Evolutionary conservation across 2,113 vertebrate genomes (phyloP), one percentile per base, ranked within the genome.

Genomic region (Seriola dumerili): DNA sequence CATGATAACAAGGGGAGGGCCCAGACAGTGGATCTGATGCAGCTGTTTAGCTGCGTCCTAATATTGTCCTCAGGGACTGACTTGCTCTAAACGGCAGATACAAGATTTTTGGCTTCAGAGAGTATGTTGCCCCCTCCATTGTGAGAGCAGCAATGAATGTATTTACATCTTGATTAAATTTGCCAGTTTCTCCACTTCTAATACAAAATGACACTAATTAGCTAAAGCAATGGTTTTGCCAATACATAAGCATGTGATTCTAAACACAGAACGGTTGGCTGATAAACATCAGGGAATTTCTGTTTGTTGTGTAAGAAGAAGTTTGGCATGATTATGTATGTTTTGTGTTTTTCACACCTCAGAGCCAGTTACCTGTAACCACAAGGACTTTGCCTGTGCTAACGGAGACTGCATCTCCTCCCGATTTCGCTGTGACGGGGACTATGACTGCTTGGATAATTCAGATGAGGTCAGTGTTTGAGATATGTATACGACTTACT

Each of bases 361-460:
- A 99, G 98, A 97, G 85, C 97, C 97, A 65, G 96, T 99, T 62
- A 99, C 98, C 0, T 99, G 98, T 84, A 97, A 96, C 86, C 89
- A 97, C 92, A 99, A 99, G 92, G 98, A 99, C 73, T 97, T 99
- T 71, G 96, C 97, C 55, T 99, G 98, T 73, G 90, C 97, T 69
- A 99, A 96, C 32, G 98, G 98, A 61, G 98, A 99, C 84, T 99
- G 98, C 85, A 96, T 99, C 89, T 97, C 98, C 50, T 97, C 97
- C 44, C 95, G 96, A 40, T 99, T 99, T 91, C 97, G 97, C 94
- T 99, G 98, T 72, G 98, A 99, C 75, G 98, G 98, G 34, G 98
- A 99, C 94, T 98, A 97, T 57, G 98, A 99, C 94, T 99, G 98
- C 89, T 93, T 96, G 70, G 98, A 99, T 81, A 97, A 98, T 78